Evolutionary conservation across 2,888 invertebrate species (phyloP).

Genomic region (Pilophorus perplexus): DNA sequence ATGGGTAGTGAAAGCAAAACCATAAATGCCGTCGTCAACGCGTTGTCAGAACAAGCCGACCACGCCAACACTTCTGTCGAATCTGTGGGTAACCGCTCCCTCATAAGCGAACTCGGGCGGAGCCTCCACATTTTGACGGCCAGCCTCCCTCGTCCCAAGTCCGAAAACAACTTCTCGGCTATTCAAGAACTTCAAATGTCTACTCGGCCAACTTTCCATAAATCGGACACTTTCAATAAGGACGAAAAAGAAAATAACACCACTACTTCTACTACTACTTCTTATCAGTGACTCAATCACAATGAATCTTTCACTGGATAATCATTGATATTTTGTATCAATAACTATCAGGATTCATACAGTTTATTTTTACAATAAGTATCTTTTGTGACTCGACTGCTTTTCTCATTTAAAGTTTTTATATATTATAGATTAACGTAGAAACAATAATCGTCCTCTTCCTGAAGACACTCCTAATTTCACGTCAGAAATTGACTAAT

Average conservation of each 20-base stretch:
- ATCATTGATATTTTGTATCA: neutral
- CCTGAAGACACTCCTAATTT: no score
- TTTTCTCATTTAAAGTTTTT: no score
- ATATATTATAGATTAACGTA: no score
- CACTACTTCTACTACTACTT: conserved; percentile 20
- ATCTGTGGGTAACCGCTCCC: conserved; percentile 56
- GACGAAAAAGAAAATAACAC: conserved; percentile 51
- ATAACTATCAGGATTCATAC: neutral
- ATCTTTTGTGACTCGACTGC: no score
- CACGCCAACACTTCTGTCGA: conserved; percentile 77
- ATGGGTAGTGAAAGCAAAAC: conserved; percentile 72
- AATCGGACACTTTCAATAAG: conserved; percentile 77
- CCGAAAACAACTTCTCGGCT: conserved; percentile 75
- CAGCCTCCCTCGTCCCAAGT: conserved; percentile 73
- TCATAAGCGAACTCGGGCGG: conserved; percentile 61
- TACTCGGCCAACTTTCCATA: conserved; percentile 63
- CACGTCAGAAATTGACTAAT: no score
- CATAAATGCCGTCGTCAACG: conserved; percentile 89
- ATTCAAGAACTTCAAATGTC: conserved; percentile 52
- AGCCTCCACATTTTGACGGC: conserved; percentile 65
- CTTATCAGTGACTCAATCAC: conserved; percentile 28
- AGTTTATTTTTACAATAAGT: neutral
- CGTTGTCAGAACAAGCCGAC: conserved; percentile 85
- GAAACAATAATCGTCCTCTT: no score
- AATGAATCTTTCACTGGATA: neutral